These are phyloP conservation scores for Ostrea edulis DNA, from an alignment of 1,140 invertebrate genomes.

Conservation along the genomic window DNA sequence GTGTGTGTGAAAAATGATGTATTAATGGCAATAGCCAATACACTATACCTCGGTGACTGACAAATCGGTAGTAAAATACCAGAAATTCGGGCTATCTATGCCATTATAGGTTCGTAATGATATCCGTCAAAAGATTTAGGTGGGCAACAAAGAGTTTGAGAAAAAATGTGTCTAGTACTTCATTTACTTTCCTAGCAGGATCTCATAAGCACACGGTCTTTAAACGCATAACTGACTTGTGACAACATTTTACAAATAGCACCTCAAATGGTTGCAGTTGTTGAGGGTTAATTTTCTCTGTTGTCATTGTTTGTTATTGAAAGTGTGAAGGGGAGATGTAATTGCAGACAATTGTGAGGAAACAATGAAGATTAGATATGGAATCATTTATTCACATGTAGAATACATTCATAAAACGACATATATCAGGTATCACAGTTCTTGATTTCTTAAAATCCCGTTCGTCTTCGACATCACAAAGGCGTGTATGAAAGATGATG, in stretches of 20 bases:
- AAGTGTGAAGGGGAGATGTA: too few relatives aligned
- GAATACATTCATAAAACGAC: not conserved
- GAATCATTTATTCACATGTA: constrained; percentile 24
- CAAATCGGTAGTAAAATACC: not conserved
- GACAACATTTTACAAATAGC: too few relatives aligned
- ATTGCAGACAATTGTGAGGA: not conserved
- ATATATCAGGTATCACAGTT: not conserved
- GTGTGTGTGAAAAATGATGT: not conserved
- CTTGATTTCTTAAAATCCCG: not conserved
- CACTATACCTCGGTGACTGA: not conserved
- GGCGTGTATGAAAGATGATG: too few relatives aligned
- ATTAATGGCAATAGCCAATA: not conserved
- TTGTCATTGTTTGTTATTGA: too few relatives aligned
- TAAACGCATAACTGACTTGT: too few relatives aligned
- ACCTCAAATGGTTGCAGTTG: too few relatives aligned
- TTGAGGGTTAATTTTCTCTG: too few relatives aligned
- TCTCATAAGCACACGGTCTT: too few relatives aligned
- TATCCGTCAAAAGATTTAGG: not conserved
- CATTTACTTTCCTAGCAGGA: too few relatives aligned
- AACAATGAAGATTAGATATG: not conserved
- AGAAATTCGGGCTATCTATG: not conserved
- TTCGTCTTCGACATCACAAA: not conserved
- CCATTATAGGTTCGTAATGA: not conserved
- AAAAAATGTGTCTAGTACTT: too few relatives aligned
- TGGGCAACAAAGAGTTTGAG: too few relatives aligned